Evolutionary conservation across 1,140 invertebrate genomes (phyloP).

Genomic region (Delia radicum): DNA sequence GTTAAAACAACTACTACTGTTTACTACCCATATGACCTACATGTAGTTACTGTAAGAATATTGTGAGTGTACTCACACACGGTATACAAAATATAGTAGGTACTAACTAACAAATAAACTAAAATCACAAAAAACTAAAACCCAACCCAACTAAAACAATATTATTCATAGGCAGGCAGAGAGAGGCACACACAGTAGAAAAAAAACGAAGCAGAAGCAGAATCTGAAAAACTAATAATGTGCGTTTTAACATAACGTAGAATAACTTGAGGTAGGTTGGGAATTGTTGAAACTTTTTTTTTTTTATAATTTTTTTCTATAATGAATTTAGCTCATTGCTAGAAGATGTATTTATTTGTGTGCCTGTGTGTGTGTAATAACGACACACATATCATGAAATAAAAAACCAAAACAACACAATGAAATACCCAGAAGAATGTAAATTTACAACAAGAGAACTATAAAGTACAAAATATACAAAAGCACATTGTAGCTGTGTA

Average conservation of each 20-base stretch:
- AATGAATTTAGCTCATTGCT: conserved; percentile 5
- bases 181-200: neutral
- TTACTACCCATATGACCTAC: no score
- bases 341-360: neutral
- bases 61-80: no score
- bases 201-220: neutral
- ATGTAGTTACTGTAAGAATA: no score
- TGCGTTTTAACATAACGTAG: conserved; percentile 42
- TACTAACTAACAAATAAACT: no score
- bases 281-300: conserved; percentile 33
- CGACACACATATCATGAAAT: no score
- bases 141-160: no score
- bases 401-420: neutral
- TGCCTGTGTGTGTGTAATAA: neutral
- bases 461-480: neutral
- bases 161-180: neutral
- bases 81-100: no score
- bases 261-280: conserved; percentile 56
- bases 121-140: no score
- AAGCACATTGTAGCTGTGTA: neutral
- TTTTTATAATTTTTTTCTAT: neutral
- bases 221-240: neutral
- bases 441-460: conserved; percentile 9
- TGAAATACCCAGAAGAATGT: neutral
- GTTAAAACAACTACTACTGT: no score